A percentile compares a stretch with the other conserved stretches of the same genome.
These are phyloP conservation scores for Mobula birostris DNA, from an alignment of 2,113 vertebrate genomes.

Conservation along the genomic window DNA sequence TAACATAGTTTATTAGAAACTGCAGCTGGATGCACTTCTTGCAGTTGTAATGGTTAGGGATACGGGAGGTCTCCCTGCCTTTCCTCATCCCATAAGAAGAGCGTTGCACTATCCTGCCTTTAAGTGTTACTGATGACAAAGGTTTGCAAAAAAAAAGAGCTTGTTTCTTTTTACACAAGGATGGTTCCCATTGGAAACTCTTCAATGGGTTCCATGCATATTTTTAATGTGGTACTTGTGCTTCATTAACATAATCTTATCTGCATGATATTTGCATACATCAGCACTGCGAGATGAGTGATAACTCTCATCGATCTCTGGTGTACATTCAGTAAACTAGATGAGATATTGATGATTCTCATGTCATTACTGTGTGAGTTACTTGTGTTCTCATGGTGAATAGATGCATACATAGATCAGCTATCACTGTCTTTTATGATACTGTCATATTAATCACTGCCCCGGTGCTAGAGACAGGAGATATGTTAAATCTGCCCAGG, in stretches of 20 bases:
- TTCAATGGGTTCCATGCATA: background rate
- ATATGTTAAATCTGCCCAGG: background rate
- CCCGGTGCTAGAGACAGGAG: background rate
- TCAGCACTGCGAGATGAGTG: background rate
- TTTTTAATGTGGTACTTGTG: background rate
- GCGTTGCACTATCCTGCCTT: too few relatives aligned
- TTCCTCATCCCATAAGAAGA: too few relatives aligned
- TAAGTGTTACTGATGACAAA: background rate
- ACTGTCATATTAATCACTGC: constrained; percentile 18
- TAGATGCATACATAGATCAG: constrained; percentile 18
- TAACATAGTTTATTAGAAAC: too few relatives aligned
- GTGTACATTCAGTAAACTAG: background rate
- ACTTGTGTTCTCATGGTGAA: background rate
- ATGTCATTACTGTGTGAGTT: background rate
- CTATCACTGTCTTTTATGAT: constrained; percentile 16
- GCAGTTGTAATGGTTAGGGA: too few relatives aligned
- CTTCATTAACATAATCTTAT: constrained; percentile 17
- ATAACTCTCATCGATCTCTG: background rate
- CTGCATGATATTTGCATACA: background rate
- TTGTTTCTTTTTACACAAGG: background rate
- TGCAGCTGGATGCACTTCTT: too few relatives aligned
- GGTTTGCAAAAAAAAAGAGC: background rate
- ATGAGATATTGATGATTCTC: constrained; percentile 21
- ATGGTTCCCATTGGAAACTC: background rate
- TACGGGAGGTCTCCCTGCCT: too few relatives aligned